Evolutionary conservation across 2,888 invertebrate genomes (phyloP).

Genomic region (Hyppa rectilinea): DNA sequence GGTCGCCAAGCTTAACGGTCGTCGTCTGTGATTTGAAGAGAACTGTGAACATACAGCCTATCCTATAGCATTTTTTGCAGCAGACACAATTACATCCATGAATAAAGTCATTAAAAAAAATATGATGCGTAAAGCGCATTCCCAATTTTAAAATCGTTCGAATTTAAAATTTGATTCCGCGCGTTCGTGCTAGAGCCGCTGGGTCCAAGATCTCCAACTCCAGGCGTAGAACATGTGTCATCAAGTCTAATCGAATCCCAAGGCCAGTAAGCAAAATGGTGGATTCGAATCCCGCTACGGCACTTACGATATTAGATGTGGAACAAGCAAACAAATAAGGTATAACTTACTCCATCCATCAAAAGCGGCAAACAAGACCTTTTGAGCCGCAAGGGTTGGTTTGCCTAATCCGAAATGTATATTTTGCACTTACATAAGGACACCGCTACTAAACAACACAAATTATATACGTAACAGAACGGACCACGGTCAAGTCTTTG

Average conservation of each 20-base stretch:
- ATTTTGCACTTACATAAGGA: conserved; percentile 36
- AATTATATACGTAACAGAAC: conserved; percentile 56
- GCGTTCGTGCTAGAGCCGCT: too few species aligned
- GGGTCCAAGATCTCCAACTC: too few species aligned
- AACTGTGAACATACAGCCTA: too few species aligned
- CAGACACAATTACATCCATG: too few species aligned
- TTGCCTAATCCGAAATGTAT: conserved; percentile 8
- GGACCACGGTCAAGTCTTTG: conserved; percentile 76
- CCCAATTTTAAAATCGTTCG: too few species aligned
- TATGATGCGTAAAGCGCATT: too few species aligned
- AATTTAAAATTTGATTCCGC: too few species aligned
- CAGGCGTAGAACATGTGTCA: neutral
- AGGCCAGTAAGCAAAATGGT: conserved; percentile 5
- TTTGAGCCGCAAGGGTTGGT: neutral
- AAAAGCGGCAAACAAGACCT: conserved; percentile 17
- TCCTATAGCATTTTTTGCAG: too few species aligned
- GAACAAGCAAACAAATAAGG: conserved; percentile 14
- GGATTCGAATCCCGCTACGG: neutral
- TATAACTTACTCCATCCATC: conserved; percentile 39
- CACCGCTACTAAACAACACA: conserved; percentile 82
- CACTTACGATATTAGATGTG: neutral
- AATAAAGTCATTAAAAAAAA: too few species aligned
- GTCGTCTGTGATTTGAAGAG: neutral
- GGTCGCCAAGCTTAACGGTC: neutral
- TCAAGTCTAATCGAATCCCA: neutral